Conservation (phyloP, 2,113 vertebrate genomes). For the Isichthys henryi region DNA sequence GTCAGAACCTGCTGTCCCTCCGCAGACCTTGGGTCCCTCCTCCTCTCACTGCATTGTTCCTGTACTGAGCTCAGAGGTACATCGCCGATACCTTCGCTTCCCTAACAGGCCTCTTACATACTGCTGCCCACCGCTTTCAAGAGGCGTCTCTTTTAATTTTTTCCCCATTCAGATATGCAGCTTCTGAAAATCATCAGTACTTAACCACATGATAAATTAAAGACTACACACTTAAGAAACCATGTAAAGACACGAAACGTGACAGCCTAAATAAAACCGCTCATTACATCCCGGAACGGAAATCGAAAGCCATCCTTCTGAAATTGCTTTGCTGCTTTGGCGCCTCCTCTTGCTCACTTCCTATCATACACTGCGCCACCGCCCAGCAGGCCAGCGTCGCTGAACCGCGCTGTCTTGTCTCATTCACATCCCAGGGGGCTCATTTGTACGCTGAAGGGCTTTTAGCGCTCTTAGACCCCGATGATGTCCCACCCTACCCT, state of each 20-base stretch:
- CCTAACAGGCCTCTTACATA: background rate
- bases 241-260: background rate
- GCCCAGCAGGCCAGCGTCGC: background rate
- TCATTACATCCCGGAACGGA: background rate
- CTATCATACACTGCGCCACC: background rate
- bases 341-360: background rate
- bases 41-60: background rate
- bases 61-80: background rate
- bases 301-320: background rate
- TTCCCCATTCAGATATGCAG: background rate
- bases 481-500: background rate
- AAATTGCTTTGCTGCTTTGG: background rate
- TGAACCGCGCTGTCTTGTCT: background rate
- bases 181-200: background rate
- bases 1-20: background rate
- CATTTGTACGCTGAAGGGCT: background rate
- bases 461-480: background rate
- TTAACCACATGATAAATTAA: background rate
- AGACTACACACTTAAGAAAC: background rate
- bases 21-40: background rate
- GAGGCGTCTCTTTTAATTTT: background rate
- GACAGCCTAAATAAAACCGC: background rate
- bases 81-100: background rate
- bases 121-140: background rate
- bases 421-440: constrained; percentile 7